Conservation (phyloP, 2,113 vertebrate genomes). For the Vidua macroura region DNA sequence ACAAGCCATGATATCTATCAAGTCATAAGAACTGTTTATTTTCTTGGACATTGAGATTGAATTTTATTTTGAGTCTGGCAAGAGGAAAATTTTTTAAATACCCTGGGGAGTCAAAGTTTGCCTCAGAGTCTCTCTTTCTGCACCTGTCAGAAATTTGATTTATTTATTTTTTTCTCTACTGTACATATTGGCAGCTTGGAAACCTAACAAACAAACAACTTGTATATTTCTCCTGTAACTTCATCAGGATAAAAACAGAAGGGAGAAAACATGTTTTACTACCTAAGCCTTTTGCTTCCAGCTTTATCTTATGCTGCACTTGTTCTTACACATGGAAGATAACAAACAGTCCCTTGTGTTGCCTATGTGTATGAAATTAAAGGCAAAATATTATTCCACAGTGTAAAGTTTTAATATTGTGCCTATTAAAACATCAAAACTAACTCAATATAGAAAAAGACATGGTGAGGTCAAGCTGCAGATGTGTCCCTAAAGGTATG, state of each 20-base stretch:
- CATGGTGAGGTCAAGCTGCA: slow-evolving; percentile 2
- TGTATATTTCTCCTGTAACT: slow-evolving; percentile 24
- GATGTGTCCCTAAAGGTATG: neutral
- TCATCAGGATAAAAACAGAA: slow-evolving; percentile 29
- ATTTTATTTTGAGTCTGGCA: slow-evolving; percentile 56
- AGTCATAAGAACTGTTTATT: slow-evolving; percentile 31
- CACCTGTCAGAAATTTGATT: slow-evolving; percentile 58
- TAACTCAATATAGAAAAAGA: slow-evolving; percentile 45
- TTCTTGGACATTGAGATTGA: slow-evolving; percentile 42
- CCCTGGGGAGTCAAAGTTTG: slow-evolving; percentile 9
- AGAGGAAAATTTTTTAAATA: slow-evolving; percentile 29
- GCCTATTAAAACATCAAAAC: slow-evolving; percentile 44
- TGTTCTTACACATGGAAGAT: neutral
- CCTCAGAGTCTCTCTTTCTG: slow-evolving; percentile 46
- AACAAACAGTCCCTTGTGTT: slow-evolving; percentile 31
- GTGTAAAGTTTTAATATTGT: slow-evolving; percentile 28
- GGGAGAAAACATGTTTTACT: slow-evolving; percentile 32
- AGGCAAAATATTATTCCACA: slow-evolving; percentile 55
- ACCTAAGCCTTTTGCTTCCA: slow-evolving; percentile 17
- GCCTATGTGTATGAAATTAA: neutral
- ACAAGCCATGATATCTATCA: neutral
- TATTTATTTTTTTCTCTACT: neutral
- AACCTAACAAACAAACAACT: slow-evolving; percentile 54
- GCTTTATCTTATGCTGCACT: slow-evolving; percentile 12
- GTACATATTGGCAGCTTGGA: slow-evolving; percentile 56